Conservation (phyloP, 2,797 vertebrate genomes). For the Acrossocheilus fasciatus region DNA sequence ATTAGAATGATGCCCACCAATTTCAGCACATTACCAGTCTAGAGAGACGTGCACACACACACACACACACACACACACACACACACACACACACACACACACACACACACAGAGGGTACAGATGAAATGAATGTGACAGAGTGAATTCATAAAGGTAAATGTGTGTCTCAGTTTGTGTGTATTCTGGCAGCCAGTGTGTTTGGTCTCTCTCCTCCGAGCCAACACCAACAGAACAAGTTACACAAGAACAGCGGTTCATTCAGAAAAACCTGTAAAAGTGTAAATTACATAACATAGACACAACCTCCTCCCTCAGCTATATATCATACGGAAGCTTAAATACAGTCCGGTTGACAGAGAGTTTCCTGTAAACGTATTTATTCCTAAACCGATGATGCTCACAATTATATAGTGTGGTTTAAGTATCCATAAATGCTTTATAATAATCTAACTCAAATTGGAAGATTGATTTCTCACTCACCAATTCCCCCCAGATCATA, state of each 20-base stretch:
- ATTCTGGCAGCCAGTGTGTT: slow-evolving; percentile 63
- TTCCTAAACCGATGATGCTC: slow-evolving; percentile 22
- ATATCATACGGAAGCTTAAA: slow-evolving; percentile 45
- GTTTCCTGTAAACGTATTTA: slow-evolving; percentile 45
- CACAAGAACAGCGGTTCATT: slow-evolving; percentile 79
- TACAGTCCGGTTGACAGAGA: neutral
- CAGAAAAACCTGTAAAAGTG: slow-evolving; percentile 71
- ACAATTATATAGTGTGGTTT: neutral
- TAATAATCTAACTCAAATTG: neutral
- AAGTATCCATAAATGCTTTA: neutral
- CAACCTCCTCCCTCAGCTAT: slow-evolving; percentile 32
- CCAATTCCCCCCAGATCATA: neutral
- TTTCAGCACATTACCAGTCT: slow-evolving; percentile 60
- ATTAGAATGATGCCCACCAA: slow-evolving; percentile 20
- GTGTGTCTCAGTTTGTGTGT: slow-evolving; percentile 49
- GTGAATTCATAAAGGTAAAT: slow-evolving; percentile 55
- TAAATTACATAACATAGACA: slow-evolving; percentile 74
- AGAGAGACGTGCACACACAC: neutral
- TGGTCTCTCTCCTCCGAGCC: slow-evolving; percentile 69
- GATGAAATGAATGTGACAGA: slow-evolving; percentile 33
- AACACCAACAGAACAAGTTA: slow-evolving; percentile 79
- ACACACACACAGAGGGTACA: slow-evolving; percentile 32
- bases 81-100: neutral
- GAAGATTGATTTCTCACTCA: neutral
- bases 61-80: slow-evolving; percentile 38